Conservation (phyloP, 1,140 invertebrate genomes). For the Brachionus sp. region DNA sequence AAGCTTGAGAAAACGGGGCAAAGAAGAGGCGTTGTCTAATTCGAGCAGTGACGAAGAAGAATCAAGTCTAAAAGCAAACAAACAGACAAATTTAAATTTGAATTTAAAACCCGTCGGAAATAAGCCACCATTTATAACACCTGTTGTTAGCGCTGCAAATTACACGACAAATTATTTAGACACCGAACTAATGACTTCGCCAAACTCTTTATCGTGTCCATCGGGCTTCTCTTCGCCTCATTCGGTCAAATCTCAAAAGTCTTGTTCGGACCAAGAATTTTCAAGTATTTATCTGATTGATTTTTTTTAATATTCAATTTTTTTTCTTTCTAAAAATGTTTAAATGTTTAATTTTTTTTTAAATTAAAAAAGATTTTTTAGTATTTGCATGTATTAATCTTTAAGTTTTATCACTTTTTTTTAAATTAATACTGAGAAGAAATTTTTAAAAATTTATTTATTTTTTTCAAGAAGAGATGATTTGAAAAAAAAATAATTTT, state of each 20-base stretch:
- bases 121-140: slow-evolving; percentile 7
- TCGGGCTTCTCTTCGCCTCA: neutral
- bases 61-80: neutral
- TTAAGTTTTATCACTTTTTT: too few species aligned
- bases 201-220: neutral
- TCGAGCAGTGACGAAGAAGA: slow-evolving; percentile 34
- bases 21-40: slow-evolving; percentile 37
- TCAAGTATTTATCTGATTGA: slow-evolving; percentile 14
- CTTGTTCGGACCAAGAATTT: neutral
- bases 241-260: slow-evolving; percentile 21
- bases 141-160: slow-evolving; percentile 13
- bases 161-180: neutral
- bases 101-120: neutral
- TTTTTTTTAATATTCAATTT: too few species aligned
- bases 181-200: neutral
- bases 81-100: neutral
- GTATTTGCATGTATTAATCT: too few species aligned
- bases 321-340: too few species aligned
- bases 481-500: neutral
- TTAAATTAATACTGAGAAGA: too few species aligned
- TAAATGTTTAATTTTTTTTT: too few species aligned
- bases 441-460: too few species aligned
- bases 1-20: slow-evolving; percentile 12
- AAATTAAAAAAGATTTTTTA: too few species aligned
- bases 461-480: neutral